Conservation (phyloP, 1,140 invertebrate species). For the Drosophila sulfurigaster region DNA sequence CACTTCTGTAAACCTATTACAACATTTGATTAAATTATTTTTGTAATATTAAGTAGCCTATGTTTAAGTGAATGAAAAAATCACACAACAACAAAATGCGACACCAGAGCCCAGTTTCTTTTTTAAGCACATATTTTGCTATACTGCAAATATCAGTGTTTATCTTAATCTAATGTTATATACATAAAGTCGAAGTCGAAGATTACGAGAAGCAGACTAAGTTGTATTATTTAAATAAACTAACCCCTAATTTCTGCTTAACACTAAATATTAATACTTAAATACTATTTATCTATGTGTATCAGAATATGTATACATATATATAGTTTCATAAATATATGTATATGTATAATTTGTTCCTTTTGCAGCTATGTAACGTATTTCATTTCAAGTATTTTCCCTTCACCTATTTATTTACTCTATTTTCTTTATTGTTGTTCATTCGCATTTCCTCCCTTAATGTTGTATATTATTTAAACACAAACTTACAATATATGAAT, state of each 20-base stretch:
- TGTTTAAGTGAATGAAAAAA: constrained; percentile 54
- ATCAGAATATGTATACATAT: constrained; percentile 53
- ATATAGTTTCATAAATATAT: constrained; percentile 33
- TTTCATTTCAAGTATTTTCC: constrained; percentile 54
- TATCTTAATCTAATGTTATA: constrained; percentile 41
- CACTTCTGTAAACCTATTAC: constrained; percentile 45
- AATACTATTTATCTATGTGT: constrained; percentile 38
- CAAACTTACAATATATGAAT: constrained; percentile 19
- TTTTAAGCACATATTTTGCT: constrained; percentile 37
- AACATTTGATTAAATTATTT: constrained; percentile 61
- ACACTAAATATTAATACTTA: constrained; percentile 28
- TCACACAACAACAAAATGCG: constrained; percentile 47
- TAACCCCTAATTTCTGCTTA: constrained; percentile 44
- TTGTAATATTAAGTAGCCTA: constrained; percentile 43
- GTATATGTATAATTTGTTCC: constrained; percentile 75
- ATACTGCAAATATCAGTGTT: constrained; percentile 31
- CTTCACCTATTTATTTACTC: constrained; percentile 54
- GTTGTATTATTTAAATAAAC: constrained; percentile 45
- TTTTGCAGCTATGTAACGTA: constrained; percentile 61
- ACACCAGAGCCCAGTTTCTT: constrained; percentile 57
- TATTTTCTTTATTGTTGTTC: constrained; percentile 57
- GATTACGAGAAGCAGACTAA: constrained; percentile 10
- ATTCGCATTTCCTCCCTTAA: constrained; percentile 28
- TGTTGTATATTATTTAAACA: constrained; percentile 74
- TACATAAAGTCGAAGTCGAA: constrained; percentile 1